Percentiles rank a stretch among this genome's conserved stretches.
Conservation (phyloP, 1,140 invertebrate genomes). For the Neotoxoptera formosana region DNA sequence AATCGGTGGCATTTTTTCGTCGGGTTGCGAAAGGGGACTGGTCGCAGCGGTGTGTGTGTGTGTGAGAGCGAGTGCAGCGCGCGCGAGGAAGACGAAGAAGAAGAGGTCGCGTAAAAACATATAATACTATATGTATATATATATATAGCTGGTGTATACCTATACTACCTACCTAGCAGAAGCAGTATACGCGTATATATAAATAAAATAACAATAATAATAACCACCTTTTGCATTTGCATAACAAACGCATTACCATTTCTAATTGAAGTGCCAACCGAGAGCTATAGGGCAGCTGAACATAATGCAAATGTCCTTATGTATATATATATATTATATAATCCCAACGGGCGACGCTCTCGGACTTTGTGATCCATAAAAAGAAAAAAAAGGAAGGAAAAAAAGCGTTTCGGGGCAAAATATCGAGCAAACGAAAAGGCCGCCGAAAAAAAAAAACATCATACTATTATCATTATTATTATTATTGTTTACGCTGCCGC, state of each 20-base stretch:
- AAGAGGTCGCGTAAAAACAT: neutral
- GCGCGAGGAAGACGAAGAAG: neutral
- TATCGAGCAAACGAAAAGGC: neutral
- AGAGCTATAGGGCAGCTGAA: neutral
- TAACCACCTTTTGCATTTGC: constrained; percentile 50
- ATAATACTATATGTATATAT: neutral
- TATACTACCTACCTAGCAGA: neutral
- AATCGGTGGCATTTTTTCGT: neutral
- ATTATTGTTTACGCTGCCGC: neutral
- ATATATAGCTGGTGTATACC: neutral
- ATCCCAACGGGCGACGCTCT: constrained; percentile 19
- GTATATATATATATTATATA: neutral
- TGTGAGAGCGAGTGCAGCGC: neutral
- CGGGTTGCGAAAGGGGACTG: neutral
- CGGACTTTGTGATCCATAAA: constrained; percentile 43
- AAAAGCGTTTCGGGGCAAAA: neutral
- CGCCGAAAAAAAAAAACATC: neutral
- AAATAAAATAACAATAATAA: constrained; percentile 42
- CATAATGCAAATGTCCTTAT: constrained; percentile 1
- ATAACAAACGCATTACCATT: constrained; percentile 49
- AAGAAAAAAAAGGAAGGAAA: neutral
- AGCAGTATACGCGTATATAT: neutral
- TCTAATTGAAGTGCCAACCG: constrained; percentile 30
- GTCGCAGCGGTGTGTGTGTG: neutral
- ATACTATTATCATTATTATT: neutral